Percentiles rank a stretch among this genome's conserved stretches.
Conservation (phyloP, 1,140 invertebrate species). For the Spodoptera frugiperda region DNA sequence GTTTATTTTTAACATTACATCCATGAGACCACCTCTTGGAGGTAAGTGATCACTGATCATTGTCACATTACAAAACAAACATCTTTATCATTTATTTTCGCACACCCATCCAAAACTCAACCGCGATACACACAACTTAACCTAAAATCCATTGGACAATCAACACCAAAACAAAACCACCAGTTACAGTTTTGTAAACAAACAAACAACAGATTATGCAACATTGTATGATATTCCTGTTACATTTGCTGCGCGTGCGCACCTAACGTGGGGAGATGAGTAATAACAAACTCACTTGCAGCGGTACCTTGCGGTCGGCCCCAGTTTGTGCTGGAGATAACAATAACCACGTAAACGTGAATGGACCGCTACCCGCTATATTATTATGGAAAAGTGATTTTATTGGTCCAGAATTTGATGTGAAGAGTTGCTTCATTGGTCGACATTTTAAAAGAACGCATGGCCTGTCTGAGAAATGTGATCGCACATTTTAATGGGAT, state of each 20-base stretch:
- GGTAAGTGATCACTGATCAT: too few species aligned
- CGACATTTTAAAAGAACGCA: too few species aligned
- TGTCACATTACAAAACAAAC: too few species aligned
- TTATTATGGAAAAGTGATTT: slow-evolving; percentile 26
- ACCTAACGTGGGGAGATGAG: slow-evolving; percentile 7
- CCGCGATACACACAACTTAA: too few species aligned
- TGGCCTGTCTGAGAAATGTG: too few species aligned
- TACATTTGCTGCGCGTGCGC: not conserved
- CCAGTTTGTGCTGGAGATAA: slow-evolving; percentile 12
- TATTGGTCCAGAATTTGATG: not conserved
- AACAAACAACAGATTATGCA: not conserved
- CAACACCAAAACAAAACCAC: not conserved
- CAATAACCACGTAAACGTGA: slow-evolving; percentile 15
- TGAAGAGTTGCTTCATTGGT: not conserved
- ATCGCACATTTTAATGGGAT: too few species aligned
- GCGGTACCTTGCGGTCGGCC: slow-evolving; percentile 28
- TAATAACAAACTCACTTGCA: slow-evolving; percentile 23
- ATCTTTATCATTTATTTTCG: too few species aligned
- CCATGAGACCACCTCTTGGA: too few species aligned
- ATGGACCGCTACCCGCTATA: not conserved
- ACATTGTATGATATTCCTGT: slow-evolving; percentile 11
- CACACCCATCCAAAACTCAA: too few species aligned
- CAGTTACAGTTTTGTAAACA: slow-evolving; percentile 5
- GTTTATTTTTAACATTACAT: not conserved
- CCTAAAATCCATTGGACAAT: not conserved